Evolutionary conservation across 2,113 vertebrate species (phyloP).

Genomic region (Ptilonorhynchus violaceus): DNA sequence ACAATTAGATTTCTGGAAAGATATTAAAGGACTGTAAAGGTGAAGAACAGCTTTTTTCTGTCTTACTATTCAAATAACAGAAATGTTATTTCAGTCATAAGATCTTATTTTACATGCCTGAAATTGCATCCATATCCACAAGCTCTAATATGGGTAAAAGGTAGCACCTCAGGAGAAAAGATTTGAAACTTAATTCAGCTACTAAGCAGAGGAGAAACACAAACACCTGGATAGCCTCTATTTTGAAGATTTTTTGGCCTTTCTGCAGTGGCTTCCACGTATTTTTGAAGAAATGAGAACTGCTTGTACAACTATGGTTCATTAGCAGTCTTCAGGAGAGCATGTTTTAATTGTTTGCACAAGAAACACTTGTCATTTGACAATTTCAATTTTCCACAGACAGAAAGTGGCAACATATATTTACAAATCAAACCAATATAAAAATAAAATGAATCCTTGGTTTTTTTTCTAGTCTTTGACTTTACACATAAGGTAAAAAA

Average conservation of each 20-base stretch:
- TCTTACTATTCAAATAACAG: not conserved
- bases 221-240: not conserved
- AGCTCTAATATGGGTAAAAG: not conserved
- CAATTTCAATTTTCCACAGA: not conserved
- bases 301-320: not conserved
- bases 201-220: not conserved
- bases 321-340: not conserved
- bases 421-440: not conserved
- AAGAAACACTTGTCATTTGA: rapidly evolving
- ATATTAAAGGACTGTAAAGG: not conserved
- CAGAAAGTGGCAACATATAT: not conserved
- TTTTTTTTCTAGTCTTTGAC: not conserved
- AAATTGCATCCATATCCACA: not conserved
- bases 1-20: not conserved
- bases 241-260: not conserved
- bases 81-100: not conserved
- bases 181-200: not conserved
- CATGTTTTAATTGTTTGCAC: not conserved
- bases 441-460: not conserved
- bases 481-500: not conserved
- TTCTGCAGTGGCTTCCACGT: not conserved
- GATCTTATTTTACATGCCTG: not conserved
- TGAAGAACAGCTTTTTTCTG: not conserved
- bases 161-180: not conserved
- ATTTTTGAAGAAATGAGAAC: not conserved